Evolutionary conservation across 2,888 invertebrate species (phyloP).

Genomic region (Omphaloscelis lunosa): DNA sequence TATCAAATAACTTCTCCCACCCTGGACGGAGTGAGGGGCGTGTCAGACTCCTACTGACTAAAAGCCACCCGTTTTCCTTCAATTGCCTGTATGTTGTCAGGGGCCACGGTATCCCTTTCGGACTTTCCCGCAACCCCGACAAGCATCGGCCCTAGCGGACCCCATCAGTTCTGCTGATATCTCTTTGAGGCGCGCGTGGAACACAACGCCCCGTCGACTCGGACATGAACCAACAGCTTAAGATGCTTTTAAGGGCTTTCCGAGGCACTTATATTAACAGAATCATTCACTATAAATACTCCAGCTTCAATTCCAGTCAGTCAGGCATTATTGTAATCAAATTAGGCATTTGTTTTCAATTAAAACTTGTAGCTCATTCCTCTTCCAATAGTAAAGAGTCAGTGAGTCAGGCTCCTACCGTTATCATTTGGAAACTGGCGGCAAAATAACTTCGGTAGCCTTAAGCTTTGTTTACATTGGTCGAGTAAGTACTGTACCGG

Average conservation of each 20-base stretch:
- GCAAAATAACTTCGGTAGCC: slow-evolving; percentile 66
- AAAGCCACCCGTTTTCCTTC: too few relatives aligned
- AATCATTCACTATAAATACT: slow-evolving; percentile 22
- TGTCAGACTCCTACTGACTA: too few relatives aligned
- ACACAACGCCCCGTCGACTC: too few relatives aligned
- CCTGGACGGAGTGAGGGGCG: too few relatives aligned
- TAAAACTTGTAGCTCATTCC: slow-evolving; percentile 62
- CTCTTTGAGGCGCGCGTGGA: too few relatives aligned
- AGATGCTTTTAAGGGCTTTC: neutral
- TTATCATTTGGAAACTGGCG: slow-evolving; percentile 61
- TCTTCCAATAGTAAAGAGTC: slow-evolving; percentile 65
- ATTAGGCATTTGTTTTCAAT: slow-evolving; percentile 68
- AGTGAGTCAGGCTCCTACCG: slow-evolving; percentile 43
- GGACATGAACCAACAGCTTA: too few relatives aligned
- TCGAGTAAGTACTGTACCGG: slow-evolving; percentile 13
- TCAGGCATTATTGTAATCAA: slow-evolving; percentile 55
- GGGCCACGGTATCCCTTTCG: too few relatives aligned
- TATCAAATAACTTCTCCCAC: too few relatives aligned
- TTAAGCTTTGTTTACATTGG: slow-evolving; percentile 14
- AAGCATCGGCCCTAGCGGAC: too few relatives aligned
- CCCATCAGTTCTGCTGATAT: too few relatives aligned
- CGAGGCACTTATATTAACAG: neutral
- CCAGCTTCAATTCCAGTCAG: slow-evolving; percentile 28
- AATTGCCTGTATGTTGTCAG: too few relatives aligned
- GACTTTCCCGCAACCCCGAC: too few relatives aligned